phyloP scores from a whole-genome alignment of 2,113 vertebrate genomes.

The Pogona vitticeps region DNA sequence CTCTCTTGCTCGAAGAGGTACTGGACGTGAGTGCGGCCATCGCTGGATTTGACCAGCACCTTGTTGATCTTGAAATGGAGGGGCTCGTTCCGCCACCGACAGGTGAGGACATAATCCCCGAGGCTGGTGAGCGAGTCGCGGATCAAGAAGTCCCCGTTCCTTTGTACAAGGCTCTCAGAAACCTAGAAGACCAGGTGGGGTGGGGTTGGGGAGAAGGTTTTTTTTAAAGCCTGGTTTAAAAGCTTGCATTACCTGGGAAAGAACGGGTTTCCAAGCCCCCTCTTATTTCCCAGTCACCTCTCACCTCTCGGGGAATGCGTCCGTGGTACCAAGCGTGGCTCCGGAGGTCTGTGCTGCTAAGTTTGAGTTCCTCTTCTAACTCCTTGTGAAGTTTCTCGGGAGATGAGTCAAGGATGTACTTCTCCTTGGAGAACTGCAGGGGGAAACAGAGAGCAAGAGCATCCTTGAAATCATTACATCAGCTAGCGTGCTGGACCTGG shows the following conservation, averaged over 20 bases:
- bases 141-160: constrained; percentile 93
- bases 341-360: constrained; percentile 91
- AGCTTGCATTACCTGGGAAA: not conserved
- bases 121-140: constrained; percentile 90
- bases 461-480: not conserved
- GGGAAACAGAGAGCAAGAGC: constrained; percentile 18
- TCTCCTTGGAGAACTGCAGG: constrained; percentile 96
- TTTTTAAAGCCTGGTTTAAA: no score
- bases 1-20: constrained; percentile 92
- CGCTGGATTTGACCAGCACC: constrained; percentile 89
- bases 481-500: no score
- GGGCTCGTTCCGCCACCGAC: constrained; percentile 91
- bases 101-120: constrained; percentile 92
- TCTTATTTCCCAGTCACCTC: constrained; percentile 15
- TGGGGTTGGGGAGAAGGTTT: no score
- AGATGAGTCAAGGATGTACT: constrained; percentile 95
- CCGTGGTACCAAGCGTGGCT: constrained; percentile 99
- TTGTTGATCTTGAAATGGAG: constrained; percentile 97
- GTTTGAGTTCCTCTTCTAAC: constrained; percentile 95
- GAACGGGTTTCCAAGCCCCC: no score
- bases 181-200: constrained; percentile 75
- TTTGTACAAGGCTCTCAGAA: constrained; percentile 89
- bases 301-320: constrained; percentile 94
- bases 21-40: constrained; percentile 86
- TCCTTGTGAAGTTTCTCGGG: constrained; percentile 96